Evolutionary conservation across 2,113 vertebrate genomes (phyloP), one percentile per base, ranked within the genome.

Genomic region (Choloepus hoffmanni): DNA sequence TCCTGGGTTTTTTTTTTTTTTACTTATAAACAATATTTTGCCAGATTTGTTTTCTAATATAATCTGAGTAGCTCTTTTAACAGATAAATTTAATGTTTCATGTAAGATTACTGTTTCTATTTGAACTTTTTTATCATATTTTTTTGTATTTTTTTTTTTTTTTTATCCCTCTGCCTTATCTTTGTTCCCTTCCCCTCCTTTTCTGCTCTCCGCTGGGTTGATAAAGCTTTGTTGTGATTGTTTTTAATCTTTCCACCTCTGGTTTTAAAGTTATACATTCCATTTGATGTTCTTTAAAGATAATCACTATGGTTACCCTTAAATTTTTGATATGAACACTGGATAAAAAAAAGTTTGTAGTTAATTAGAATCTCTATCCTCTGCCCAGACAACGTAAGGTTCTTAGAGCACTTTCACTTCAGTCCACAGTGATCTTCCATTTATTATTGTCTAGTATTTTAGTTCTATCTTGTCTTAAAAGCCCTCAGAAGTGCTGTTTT

Each of bases 361-460:
- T 70, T 2, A 15, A 26, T 33, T 9, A n/a, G 63, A 21, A 7
- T 53, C 18, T 90, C 33, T 45, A 3, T 63, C n/a, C 11, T 48
- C 40, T 68, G 5, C 24, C 48, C 87, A 16, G 1, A 16, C 6
- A 11, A 13, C 9, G 9, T 13, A 7, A n/a, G 55, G 67, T 7
- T 15, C 58, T 58, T 26, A 6, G 30, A 15, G 30, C 16, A 4
- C 48, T 28, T 74, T 58, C 5, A 3, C 16, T 36, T 36, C 53
- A 21, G 28, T 28, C 30, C 21, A 11, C 16, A n/a, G 16, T n/a
- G 12, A n/a, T 7, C 15, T 45, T 40, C 43, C 0, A 0, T 26
- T 65, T 13, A 6, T n/a, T 33, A 0, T 15, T 28, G 16, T 73
- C 73, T 94, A 36, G 48, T 43, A 7, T 77, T 85, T 50, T 58